Evolutionary conservation across 1,140 invertebrate species (phyloP).

Genomic region (Drosophila navojoa): DNA sequence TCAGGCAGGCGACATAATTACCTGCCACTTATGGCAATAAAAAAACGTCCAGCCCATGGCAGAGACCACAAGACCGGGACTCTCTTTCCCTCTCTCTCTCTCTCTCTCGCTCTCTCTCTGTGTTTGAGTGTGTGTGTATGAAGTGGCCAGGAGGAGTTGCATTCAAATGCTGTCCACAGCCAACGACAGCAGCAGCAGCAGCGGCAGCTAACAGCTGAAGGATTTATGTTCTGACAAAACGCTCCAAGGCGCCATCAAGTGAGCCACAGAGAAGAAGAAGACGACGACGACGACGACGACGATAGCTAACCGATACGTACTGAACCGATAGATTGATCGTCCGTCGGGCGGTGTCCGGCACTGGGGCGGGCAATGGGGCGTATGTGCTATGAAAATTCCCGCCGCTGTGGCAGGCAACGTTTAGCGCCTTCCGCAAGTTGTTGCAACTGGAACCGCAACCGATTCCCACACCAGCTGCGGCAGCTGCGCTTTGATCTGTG

Average conservation of each 20-base stretch:
- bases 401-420: constrained; percentile 65
- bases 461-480: constrained; percentile 64
- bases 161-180: neutral
- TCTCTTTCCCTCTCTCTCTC: neutral
- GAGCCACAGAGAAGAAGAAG: constrained; percentile 47
- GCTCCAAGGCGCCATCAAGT: constrained; percentile 78
- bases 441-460: constrained; percentile 41
- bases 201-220: constrained; percentile 64
- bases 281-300: constrained; percentile 20
- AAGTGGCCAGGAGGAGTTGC: neutral
- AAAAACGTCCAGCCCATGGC: constrained; percentile 50
- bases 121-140: neutral
- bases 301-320: constrained; percentile 13
- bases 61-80: constrained; percentile 21
- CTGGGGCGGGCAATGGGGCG: constrained; percentile 60
- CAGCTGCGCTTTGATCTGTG: constrained; percentile 63
- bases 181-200: constrained; percentile 38
- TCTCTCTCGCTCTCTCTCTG: neutral
- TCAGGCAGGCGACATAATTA: constrained; percentile 83
- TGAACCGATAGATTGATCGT: constrained; percentile 71
- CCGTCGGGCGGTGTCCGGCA: constrained; percentile 39
- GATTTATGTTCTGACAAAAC: constrained; percentile 82
- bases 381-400: constrained; percentile 75
- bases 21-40: constrained; percentile 83
- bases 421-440: constrained; percentile 62